Evolutionary conservation across 2,797 vertebrate species (phyloP), one percentile per base, ranked within the genome.

Genomic region (Sebastolobus alascanus): DNA sequence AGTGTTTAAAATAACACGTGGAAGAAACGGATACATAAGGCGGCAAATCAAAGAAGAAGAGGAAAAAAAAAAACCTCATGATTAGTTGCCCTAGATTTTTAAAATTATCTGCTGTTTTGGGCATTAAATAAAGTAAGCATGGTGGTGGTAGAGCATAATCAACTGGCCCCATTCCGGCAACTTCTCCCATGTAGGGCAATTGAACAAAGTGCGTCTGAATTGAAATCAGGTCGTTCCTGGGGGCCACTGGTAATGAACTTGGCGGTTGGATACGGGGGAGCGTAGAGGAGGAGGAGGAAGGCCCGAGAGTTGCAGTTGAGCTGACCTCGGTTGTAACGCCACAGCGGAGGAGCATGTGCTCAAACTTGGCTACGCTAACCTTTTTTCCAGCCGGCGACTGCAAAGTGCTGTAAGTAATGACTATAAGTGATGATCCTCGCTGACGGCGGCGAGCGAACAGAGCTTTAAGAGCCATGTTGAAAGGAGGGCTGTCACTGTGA

Each of bases 161-260:
- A 92, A 85, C 85, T 93, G 92, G 84, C 93, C 93, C 89, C 88
- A 87, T 94, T 94, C 86, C 61, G 82, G 84, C 78, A 84, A 87
- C 75, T 87, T 91, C 82, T 88, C 80, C 79, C 89, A 94, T 93
- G 89, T 94, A 94, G 93, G 93, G 89, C 93, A 94, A 95, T 93
- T 94, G 94, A 94, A 94, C 93, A 93, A 94, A 94, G 91, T 92
- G 90, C 85, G 82, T 90, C 85, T 90, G 91, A 92, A 94, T 91
- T 90, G 88, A 94, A 96, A 95, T 95, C 92, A 94, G 94, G 94
- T 94, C 86, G 80, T 94, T 95, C 93, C 93, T 94, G 91, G 91
- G 87, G 94, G 93, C 90, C 91, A 92, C 79, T 84, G 82, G 90
- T 94, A 95, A 95, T 93, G 93, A 95, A 94, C 93, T 92, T 90